A percentile compares a stretch with the other conserved stretches of the same genome.
These are phyloP conservation scores for Atrina japonica DNA, from an alignment of 2,888 invertebrate species.

Conservation along the genomic window DNA sequence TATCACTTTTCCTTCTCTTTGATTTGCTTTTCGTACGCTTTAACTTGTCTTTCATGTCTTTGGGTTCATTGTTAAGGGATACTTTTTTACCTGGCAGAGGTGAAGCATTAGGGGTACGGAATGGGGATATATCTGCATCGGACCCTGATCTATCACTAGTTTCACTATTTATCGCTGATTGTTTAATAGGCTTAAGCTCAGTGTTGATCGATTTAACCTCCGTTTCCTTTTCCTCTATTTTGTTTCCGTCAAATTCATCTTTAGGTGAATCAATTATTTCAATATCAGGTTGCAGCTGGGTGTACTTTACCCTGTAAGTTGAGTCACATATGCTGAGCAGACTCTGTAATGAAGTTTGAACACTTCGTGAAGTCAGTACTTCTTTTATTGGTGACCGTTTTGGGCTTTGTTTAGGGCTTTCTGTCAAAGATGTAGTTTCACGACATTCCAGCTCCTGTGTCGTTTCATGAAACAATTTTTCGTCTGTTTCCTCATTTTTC, in stretches of 20 bases:
- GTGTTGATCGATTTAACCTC: not conserved
- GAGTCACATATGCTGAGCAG: not conserved
- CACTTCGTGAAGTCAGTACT: slow-evolving; percentile 20
- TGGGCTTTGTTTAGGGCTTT: no score
- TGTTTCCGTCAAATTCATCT: not conserved
- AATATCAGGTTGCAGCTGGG: slow-evolving; percentile 2
- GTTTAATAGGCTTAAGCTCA: not conserved
- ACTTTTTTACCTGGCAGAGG: slow-evolving; percentile 20
- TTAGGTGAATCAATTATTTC: slow-evolving; percentile 2
- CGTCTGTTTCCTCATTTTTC: slow-evolving; percentile 1
- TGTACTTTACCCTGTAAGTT: not conserved
- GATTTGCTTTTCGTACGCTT: slow-evolving; percentile 7
- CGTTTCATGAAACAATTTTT: not conserved
- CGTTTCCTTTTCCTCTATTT: not conserved
- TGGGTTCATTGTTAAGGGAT: not conserved
- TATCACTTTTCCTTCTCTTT: not conserved
- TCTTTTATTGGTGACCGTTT: no score
- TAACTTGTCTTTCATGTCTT: not conserved
- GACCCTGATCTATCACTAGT: slow-evolving; percentile 7
- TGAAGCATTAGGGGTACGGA: slow-evolving; percentile 32
- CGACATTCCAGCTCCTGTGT: slow-evolving; percentile 6
- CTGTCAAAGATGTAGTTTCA: no score
- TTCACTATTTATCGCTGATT: not conserved
- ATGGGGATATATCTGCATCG: slow-evolving; percentile 20
- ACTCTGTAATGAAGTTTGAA: slow-evolving; percentile 33